A percentile compares a stretch with the other conserved stretches of the same genome.
These are phyloP conservation scores for Masticophis lateralis DNA, from an alignment of 2,797 vertebrate genomes.

Conservation along the genomic window DNA sequence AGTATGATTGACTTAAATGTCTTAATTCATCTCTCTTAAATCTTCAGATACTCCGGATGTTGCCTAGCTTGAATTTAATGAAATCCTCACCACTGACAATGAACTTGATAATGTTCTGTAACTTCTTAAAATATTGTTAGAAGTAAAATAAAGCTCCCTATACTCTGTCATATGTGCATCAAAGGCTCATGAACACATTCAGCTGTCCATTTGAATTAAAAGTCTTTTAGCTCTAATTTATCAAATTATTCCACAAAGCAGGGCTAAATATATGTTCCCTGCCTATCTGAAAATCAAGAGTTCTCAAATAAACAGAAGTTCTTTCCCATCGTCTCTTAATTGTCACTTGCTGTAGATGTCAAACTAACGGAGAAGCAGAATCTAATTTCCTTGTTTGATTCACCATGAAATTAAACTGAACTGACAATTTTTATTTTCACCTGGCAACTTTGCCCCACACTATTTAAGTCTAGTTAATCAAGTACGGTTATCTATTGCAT, in stretches of 20 bases:
- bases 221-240: slow-evolving; percentile 24
- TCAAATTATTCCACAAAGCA: slow-evolving; percentile 42
- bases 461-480: slow-evolving; percentile 79
- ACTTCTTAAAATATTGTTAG: slow-evolving; percentile 36
- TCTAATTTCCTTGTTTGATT: slow-evolving; percentile 83
- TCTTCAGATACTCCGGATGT: slow-evolving; percentile 4
- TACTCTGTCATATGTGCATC: background rate
- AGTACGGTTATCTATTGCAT: slow-evolving; percentile 73
- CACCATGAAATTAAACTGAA: slow-evolving; percentile 83
- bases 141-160: slow-evolving; percentile 22
- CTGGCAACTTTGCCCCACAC: slow-evolving; percentile 72
- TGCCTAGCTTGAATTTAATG: background rate
- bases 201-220: slow-evolving; percentile 40
- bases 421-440: slow-evolving; percentile 81
- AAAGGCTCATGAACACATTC: slow-evolving; percentile 32
- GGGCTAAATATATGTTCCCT: slow-evolving; percentile 67
- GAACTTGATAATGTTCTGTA: slow-evolving; percentile 17
- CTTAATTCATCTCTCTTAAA: slow-evolving; percentile 43
- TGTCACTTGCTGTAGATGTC: slow-evolving; percentile 74
- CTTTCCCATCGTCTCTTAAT: slow-evolving; percentile 72
- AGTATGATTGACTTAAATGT: slow-evolving; percentile 26
- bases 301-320: slow-evolving; percentile 70
- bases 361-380: slow-evolving; percentile 75
- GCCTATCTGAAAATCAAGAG: slow-evolving; percentile 60
- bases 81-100: slow-evolving; percentile 11